Percentiles rank a stretch among this genome's conserved stretches.
Conservation (phyloP, 2,113 vertebrate species). For the Archocentrus centrarchus region DNA sequence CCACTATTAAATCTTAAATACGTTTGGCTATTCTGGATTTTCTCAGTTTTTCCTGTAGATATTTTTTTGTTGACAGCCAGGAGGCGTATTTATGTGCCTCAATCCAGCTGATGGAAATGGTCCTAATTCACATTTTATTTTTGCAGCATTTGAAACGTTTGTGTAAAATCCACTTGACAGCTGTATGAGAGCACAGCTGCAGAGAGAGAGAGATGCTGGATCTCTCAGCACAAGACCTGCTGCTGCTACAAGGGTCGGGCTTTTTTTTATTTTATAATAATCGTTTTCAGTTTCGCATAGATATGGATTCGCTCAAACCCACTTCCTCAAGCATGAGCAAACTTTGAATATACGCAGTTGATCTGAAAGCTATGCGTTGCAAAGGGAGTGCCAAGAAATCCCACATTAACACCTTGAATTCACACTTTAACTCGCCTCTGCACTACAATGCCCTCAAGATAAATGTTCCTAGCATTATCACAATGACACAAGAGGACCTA, state of each 20-base stretch:
- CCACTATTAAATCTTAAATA: background rate
- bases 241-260: constrained; percentile 4
- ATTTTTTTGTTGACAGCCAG: constrained; percentile 7
- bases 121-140: constrained; percentile 50
- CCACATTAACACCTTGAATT: constrained; percentile 47
- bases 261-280: background rate
- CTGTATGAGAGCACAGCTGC: constrained; percentile 44
- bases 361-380: constrained; percentile 19
- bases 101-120: constrained; percentile 36
- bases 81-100: constrained; percentile 17
- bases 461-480: constrained; percentile 40
- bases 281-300: background rate
- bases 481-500: background rate
- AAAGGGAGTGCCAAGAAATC: constrained; percentile 33
- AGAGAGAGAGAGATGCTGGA: constrained; percentile 27
- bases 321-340: constrained; percentile 2
- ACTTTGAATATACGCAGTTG: constrained; percentile 20
- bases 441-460: constrained; percentile 38
- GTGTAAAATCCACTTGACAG: constrained; percentile 66
- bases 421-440: constrained; percentile 34
- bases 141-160: constrained; percentile 44
- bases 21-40: background rate
- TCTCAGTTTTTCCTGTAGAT: background rate
- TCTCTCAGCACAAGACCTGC: background rate
- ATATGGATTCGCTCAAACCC: constrained; percentile 11